Evolutionary conservation across 2,888 invertebrate genomes (phyloP), one percentile per base, ranked within the genome.

Genomic region (Oegoconia quadripuncta): DNA sequence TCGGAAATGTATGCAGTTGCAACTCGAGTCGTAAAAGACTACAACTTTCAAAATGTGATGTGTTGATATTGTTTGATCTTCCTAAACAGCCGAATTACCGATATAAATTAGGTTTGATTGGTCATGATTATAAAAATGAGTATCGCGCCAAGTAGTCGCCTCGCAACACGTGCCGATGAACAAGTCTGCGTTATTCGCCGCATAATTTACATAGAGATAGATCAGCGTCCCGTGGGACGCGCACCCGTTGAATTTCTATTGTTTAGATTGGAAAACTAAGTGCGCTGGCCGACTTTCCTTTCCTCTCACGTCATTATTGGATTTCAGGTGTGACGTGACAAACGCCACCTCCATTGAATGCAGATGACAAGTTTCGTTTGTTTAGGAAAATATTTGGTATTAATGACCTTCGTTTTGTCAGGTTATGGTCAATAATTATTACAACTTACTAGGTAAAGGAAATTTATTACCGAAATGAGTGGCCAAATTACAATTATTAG

Each of bases 261-360:
- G 84, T 87, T 84, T 84, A 84, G 79, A 87, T 87, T 86, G 86
- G 87, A 87, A 87, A 87, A 87, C 83, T 82, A 83, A 84, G 82
- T 78, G 76, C 68, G 55, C 58, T 62, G 60, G 72, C 72, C 68
- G 74, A 70, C 74, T 42, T 42, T 74, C 77, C 79, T 84, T 81
- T 78, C 75, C 76, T 68, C 72, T 74, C 76, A 70, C 71, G 73
- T 75, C 72, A 79, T 81, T 78, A 83, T 79, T 75, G 72, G 71
- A 74, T 70, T 67, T 62, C 70, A 71, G 64, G 46, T 55, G 59
- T 52, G 52, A 53, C 53, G 60, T 52, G 53, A 55, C 45, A 47
- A 52, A 47, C 46, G 38, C 20, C 28, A 26, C 26, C 27, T 41
- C 37, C 31, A 5, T 22, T 38, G 42, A 42, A 42, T 42, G 33